phyloP scores from a whole-genome alignment of 1,140 invertebrate species.

The Euglossa dilemma region DNA sequence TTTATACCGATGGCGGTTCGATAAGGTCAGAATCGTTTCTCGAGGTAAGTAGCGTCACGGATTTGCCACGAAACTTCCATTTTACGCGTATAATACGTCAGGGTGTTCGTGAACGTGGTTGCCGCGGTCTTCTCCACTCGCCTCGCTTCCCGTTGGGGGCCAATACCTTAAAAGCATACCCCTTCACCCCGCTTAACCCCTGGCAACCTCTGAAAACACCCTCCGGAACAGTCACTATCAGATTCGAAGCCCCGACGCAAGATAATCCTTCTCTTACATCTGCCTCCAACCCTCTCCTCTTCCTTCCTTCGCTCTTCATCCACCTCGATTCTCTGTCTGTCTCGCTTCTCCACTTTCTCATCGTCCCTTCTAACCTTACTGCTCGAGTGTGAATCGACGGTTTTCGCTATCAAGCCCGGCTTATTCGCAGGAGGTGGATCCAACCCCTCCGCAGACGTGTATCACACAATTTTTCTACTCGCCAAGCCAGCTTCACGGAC shows the following conservation, averaged over 20 bases:
- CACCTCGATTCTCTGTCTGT: no score
- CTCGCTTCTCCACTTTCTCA: slow-evolving; percentile 29
- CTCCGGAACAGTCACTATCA: slow-evolving; percentile 68
- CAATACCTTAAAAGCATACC: slow-evolving; percentile 77
- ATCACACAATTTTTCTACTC: slow-evolving; percentile 72
- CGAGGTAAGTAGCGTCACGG: slow-evolving; percentile 45
- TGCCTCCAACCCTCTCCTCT: slow-evolving; percentile 57
- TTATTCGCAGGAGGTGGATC: slow-evolving; percentile 68
- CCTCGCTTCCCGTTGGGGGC: slow-evolving; percentile 65
- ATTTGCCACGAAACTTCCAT: slow-evolving; percentile 64
- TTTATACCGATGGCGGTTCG: slow-evolving; percentile 46
- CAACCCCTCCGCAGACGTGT: slow-evolving; percentile 47
- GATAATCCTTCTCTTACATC: slow-evolving; percentile 80
- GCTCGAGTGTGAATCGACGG: slow-evolving; percentile 71
- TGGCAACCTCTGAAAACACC: slow-evolving; percentile 42
- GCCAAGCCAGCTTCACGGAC: slow-evolving; percentile 52
- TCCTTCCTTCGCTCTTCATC: slow-evolving; percentile 30
- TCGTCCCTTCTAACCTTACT: slow-evolving; percentile 58
- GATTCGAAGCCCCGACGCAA: slow-evolving; percentile 70
- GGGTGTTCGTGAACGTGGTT: slow-evolving; percentile 63
- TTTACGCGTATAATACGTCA: slow-evolving; percentile 75
- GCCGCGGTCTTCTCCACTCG: slow-evolving; percentile 27
- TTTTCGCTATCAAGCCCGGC: slow-evolving; percentile 74
- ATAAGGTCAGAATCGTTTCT: slow-evolving; percentile 48
- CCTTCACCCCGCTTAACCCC: slow-evolving; percentile 41